A percentile compares a stretch with the other conserved stretches of the same genome.
Conservation (phyloP, 2,113 vertebrate species). For the Pachypanchax playfairii region DNA sequence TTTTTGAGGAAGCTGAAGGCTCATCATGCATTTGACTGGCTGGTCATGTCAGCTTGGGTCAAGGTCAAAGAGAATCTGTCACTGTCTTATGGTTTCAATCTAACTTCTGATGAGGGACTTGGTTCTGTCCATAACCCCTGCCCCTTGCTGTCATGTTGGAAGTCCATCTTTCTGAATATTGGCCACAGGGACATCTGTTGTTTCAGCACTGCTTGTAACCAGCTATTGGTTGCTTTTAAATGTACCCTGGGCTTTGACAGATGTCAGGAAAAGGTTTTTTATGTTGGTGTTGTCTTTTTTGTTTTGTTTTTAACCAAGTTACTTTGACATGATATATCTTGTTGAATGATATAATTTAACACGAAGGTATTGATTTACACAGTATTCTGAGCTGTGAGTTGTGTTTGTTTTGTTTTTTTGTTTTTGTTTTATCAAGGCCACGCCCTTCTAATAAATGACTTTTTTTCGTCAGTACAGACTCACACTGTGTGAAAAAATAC, state of each 20-base stretch:
- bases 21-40: conserved; percentile 31
- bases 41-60: conserved; percentile 58
- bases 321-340: neutral
- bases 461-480: too few species aligned
- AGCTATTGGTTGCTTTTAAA: neutral
- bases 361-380: too few species aligned
- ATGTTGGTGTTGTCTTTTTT: too few species aligned
- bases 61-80: conserved; percentile 66
- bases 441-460: too few species aligned
- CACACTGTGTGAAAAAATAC: too few species aligned
- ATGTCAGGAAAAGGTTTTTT: neutral
- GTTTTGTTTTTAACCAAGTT: conserved; percentile 13
- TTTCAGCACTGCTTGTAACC: neutral
- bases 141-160: conserved; percentile 59
- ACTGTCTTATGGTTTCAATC: conserved; percentile 71
- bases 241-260: neutral
- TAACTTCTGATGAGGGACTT: conserved; percentile 68
- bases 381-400: too few species aligned
- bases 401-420: too few species aligned
- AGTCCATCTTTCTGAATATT: conserved; percentile 38
- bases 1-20: conserved; percentile 25
- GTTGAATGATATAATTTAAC: neutral
- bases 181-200: conserved; percentile 26
- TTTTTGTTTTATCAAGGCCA: too few species aligned
- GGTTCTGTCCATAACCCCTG: conserved; percentile 57